Conservation (phyloP, 2,113 vertebrate species). For the pig (Sus scrofa) region DNA sequence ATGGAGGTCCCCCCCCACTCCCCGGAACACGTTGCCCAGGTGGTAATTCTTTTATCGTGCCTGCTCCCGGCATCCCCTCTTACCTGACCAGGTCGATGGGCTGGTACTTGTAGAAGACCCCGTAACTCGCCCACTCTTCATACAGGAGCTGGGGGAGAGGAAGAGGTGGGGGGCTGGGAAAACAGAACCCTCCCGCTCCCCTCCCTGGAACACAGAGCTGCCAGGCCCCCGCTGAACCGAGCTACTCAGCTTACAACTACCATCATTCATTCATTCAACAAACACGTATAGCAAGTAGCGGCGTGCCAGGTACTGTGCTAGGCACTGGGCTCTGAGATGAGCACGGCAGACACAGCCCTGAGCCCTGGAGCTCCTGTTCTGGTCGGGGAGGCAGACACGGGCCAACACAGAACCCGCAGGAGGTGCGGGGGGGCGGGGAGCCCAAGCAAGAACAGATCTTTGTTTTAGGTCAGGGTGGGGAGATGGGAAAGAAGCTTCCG, state of each 20-base stretch:
- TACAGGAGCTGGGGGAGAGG: constrained; percentile 92
- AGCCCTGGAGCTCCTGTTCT: too few relatives aligned
- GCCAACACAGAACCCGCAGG: not conserved
- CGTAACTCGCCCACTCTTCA: constrained; percentile 97
- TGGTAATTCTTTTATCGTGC: not conserved
- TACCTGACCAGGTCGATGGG: constrained; percentile 97
- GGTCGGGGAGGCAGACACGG: accelerated
- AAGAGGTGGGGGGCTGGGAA: not conserved
- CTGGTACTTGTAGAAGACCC: constrained; percentile 98
- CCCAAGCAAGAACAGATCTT: accelerated
- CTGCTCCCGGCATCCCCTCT: not conserved
- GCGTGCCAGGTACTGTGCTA: accelerated
- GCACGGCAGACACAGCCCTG: accelerated
- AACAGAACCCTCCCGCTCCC: accelerated
- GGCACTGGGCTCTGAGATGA: not conserved
- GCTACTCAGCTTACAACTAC: accelerated
- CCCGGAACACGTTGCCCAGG: not conserved
- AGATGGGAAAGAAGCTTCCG: not conserved
- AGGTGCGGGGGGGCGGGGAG: accelerated
- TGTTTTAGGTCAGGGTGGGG: not conserved
- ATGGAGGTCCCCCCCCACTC: not conserved
- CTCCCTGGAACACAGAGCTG: not conserved
- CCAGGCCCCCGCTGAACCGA: accelerated
- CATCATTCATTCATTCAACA: not conserved
- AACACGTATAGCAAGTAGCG: not conserved